phyloP scores from a whole-genome alignment of 2,113 vertebrate genomes.

The Capreolus pygargus region DNA sequence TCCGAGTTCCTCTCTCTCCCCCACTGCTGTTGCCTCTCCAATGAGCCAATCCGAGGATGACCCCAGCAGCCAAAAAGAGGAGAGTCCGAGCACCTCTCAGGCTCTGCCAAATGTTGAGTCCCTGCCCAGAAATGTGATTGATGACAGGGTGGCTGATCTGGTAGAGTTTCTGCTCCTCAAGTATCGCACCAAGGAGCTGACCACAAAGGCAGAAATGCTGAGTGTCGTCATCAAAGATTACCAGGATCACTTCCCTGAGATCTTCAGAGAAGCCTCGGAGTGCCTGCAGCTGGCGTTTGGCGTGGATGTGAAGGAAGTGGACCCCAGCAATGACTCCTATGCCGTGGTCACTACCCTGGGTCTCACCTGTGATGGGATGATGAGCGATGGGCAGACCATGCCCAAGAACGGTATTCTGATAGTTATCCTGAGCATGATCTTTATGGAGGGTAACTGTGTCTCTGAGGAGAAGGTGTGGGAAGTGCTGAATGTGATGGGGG shows the following conservation, averaged over 20 bases:
- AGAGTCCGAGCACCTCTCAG: neutral
- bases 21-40: rapidly evolving
- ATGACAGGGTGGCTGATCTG: neutral
- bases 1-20: rapidly evolving
- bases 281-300: constrained; percentile 52
- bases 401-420: constrained; percentile 57
- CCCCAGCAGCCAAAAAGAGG: neutral
- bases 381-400: neutral
- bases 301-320: neutral
- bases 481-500: neutral
- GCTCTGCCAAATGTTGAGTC: neutral
- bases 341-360: neutral
- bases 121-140: neutral
- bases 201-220: constrained; percentile 36
- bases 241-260: neutral
- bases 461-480: constrained; percentile 15
- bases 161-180: constrained; percentile 39
- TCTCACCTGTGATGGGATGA: constrained; percentile 42
- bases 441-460: neutral
- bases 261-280: neutral
- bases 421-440: constrained; percentile 39
- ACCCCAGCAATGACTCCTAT: neutral
- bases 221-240: neutral
- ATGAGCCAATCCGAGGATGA: neutral
- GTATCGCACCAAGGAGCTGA: constrained; percentile 23